These are phyloP conservation scores for Poeciliopsis occidentalis DNA, from an alignment of 2,113 vertebrate genomes.

Conservation along the genomic window DNA sequence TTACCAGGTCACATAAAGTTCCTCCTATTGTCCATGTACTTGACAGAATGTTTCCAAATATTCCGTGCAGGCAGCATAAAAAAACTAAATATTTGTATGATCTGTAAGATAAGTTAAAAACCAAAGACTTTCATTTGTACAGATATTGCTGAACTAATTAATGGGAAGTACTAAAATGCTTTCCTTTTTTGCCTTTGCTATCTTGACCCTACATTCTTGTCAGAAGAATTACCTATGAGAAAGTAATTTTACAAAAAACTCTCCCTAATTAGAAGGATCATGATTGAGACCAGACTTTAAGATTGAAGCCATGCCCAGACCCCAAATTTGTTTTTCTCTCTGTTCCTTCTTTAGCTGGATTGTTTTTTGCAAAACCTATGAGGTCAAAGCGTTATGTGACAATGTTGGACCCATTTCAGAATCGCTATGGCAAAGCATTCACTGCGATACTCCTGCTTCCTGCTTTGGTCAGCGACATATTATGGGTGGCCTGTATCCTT, in stretches of 20 bases:
- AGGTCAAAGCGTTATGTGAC: constrained; percentile 81
- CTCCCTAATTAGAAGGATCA: not conserved
- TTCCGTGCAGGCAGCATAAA: not conserved
- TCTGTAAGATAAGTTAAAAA: no score
- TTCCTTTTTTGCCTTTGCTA: no score
- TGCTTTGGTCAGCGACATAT: constrained; percentile 79
- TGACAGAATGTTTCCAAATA: not conserved
- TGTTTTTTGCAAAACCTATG: constrained; percentile 84
- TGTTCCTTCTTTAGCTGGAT: constrained; percentile 63
- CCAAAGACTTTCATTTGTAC: no score
- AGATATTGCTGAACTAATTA: not conserved
- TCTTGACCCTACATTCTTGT: no score
- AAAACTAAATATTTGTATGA: not conserved
- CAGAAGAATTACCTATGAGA: not conserved
- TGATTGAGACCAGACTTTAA: not conserved
- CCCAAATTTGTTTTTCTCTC: no score
- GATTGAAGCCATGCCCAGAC: not conserved
- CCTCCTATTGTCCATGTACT: not conserved
- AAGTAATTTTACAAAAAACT: not conserved
- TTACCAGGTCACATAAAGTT: not conserved
- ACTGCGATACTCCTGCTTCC: constrained; percentile 78
- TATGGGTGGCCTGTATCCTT: constrained; percentile 81
- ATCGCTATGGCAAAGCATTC: constrained; percentile 77
- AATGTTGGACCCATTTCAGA: constrained; percentile 84
- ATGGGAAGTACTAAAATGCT: not conserved